Base-by-base conservation (phyloP, 64 coral and sea anemone species). In the Dendrophyllia cribrosa region DNA sequence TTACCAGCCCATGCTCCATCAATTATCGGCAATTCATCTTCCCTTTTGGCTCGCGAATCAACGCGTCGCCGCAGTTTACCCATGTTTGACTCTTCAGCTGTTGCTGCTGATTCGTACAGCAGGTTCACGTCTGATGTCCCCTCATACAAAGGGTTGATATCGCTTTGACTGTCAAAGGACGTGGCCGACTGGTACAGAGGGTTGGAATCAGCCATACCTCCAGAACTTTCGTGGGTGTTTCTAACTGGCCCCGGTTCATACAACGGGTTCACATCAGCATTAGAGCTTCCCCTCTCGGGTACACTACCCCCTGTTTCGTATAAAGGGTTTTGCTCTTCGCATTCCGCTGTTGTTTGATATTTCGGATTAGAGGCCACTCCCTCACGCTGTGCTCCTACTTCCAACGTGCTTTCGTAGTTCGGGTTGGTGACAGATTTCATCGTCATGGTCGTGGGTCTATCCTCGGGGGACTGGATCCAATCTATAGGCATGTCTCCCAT, bases 401-500 rank as follows among this genome's bases (percentile, higher is more conserved):
- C 70, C 65, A 93, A 46, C 9, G 83, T 77, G 48, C 24, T 67
- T 13, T 87, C 91, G 73, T 93, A 93, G 46, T 68, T 67, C 14
- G 91, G 91, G 19, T 93, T 93, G 10, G 59, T 73, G 59, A 93
- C 20, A 55, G 82, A 93, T 49, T 46, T 67, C 22, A 59, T 58
- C 45, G 86, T 84, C 60, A 51, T 44, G 6, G 80, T 68, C 3
- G 43, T 84, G 43, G 80, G 60, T 84, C 62, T 50, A 15, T 84
- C 43, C 21, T 3, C 62, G 12, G 61, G 44, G 44, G 46, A 75
- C 12, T 74, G 86, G 51, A 88, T 21, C 50, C 8, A 34, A 58
- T 64, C 51, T 43, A 58, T 12, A 3, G 58, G 61, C 17, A 49
- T 82, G 14, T 17, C 26, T 17, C 43, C 79, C 4, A 56, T 20